Evolutionary conservation across 2,888 invertebrate genomes (phyloP).

Genomic region (Lithosia quadra): DNA sequence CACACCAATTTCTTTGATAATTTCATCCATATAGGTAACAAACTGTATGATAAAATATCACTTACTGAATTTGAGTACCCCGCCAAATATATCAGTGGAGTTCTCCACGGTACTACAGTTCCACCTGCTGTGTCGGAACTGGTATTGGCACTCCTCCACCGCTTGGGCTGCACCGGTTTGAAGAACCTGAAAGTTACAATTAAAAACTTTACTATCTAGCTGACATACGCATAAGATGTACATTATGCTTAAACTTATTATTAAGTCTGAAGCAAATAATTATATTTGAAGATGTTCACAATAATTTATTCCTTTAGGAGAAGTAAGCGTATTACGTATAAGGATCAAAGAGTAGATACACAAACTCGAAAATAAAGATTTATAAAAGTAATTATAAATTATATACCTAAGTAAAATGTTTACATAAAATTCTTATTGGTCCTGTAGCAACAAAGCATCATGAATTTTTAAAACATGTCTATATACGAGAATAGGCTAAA

Average conservation of each 20-base stretch:
- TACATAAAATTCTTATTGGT: neutral
- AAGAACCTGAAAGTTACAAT: slow-evolving; percentile 88
- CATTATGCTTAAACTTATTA: neutral
- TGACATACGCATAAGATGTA: no score
- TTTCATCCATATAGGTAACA: no score
- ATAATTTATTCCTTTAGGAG: neutral
- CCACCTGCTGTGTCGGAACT: slow-evolving; percentile 95
- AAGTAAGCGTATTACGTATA: no score
- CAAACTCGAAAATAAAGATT: neutral
- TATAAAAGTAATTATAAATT: neutral
- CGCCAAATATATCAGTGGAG: slow-evolving; percentile 93
- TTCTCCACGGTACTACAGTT: slow-evolving; percentile 94
- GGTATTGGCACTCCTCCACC: slow-evolving; percentile 96
- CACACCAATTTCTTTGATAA: no score
- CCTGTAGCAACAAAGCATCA: neutral
- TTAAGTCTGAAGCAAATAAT: no score
- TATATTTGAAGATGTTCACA: neutral
- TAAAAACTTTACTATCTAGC: neutral
- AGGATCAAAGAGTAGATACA: no score
- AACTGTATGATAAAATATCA: slow-evolving; percentile 51
- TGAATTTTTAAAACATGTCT: no score
- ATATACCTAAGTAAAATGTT: no score
- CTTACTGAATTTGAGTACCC: slow-evolving; percentile 94
- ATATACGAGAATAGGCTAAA: no score
- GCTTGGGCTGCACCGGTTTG: slow-evolving; percentile 94